Evolutionary conservation across 2,888 invertebrate species (phyloP), one percentile per base, ranked within the genome.

Genomic region (Pollenia labialis): DNA sequence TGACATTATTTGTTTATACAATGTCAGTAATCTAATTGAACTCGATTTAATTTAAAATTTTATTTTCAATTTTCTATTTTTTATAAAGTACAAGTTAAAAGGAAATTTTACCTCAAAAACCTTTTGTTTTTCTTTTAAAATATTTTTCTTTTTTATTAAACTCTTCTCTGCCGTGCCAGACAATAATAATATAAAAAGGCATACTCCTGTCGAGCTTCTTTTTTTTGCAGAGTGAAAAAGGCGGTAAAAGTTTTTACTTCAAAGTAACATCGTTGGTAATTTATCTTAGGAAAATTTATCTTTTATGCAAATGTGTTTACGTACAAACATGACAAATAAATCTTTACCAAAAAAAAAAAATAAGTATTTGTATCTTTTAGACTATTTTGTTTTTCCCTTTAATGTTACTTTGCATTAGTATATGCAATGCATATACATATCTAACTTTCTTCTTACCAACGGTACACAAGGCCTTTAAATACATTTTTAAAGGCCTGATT

Each of bases 211-310:
- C 8, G 9, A 8, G 7, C 4, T 52, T 3, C 2, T 16, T 16
- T n/a, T 9, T n/a, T 9, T 9, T n/a, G 9, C 2, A 18, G 16
- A 52, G 11, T 10, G 11, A 4, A 6, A 32, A 32, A 32, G 32
- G 32, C 32, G 1, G 32, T 32, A 32, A 32, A 32, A 6, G 32
- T 32, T 32, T 32, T 6, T 6, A 32, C 32, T 6, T 32, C 11
- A 9, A 66, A 66, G 48, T 66, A 68, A 32, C 32, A 68, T 10
- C 50, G 50, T 23, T 68, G 50, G 66, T 48, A 9, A 68, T 50
- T 50, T 68, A 50, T 68, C 66, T 48, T 68, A 32, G n/a, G 32
- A 14, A 50, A 68, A 68, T 68, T n/a, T 50, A 50, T 68, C 66
- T 50, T 23, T 32, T 68, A 32, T 68, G 66, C 32, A 68, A 32